Percentiles rank a stretch among this genome's conserved stretches.
These are phyloP conservation scores for Acanthornis magna DNA, from an alignment of 2,797 vertebrate species.

Conservation along the genomic window DNA sequence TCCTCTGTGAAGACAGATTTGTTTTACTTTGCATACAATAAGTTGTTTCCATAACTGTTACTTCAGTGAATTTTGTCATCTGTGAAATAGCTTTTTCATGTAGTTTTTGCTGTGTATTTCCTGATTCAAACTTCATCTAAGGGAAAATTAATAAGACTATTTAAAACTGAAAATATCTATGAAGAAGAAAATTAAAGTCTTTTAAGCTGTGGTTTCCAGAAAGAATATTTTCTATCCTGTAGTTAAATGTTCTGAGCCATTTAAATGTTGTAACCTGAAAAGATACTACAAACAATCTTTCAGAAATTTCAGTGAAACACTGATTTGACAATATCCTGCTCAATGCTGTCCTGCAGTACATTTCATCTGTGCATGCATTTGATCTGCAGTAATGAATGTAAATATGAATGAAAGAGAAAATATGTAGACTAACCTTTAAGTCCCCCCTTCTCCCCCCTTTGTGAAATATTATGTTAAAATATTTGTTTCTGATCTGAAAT, in stretches of 20 bases:
- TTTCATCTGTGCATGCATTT: background rate
- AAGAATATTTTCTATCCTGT: background rate
- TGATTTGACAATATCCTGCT: background rate
- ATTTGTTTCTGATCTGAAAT: background rate
- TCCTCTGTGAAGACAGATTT: constrained; percentile 36
- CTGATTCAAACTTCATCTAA: background rate
- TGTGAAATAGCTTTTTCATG: constrained; percentile 42
- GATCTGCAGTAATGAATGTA: background rate
- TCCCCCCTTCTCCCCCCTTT: fast-evolving
- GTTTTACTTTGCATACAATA: constrained; percentile 52
- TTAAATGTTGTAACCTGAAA: background rate
- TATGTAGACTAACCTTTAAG: background rate
- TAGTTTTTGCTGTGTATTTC: background rate
- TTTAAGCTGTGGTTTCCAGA: background rate
- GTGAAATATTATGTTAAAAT: background rate
- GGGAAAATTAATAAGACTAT: background rate
- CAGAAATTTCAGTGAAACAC: background rate
- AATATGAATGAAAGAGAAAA: background rate
- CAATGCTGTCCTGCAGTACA: background rate
- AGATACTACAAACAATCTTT: background rate
- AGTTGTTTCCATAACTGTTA: constrained; percentile 24
- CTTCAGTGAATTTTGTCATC: constrained; percentile 30
- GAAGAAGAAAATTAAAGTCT: background rate
- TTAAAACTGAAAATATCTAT: background rate
- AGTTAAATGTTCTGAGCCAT: background rate